These are phyloP conservation scores for Elachura formosa DNA, from an alignment of 2,113 vertebrate genomes.

Conservation along the genomic window DNA sequence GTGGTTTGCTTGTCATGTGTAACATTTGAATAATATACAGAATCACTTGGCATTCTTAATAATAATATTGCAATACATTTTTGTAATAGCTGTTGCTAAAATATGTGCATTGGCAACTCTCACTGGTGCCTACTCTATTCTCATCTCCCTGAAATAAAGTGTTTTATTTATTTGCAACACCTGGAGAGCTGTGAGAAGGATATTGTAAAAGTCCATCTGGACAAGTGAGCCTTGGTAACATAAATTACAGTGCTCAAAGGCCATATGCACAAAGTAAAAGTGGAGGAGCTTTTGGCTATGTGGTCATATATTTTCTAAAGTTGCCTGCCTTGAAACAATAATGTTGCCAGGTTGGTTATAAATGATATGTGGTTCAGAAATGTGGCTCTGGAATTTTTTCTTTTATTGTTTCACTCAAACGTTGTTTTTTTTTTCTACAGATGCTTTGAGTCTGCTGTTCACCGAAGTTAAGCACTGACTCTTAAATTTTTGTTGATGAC, in stretches of 20 bases:
- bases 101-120: not conserved
- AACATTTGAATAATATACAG: not conserved
- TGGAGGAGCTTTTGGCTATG: conserved; percentile 12
- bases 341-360: conserved; percentile 32
- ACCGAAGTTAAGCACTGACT: not conserved
- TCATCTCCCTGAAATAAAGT: conserved; percentile 34
- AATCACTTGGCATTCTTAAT: not conserved
- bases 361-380: not conserved
- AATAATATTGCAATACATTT: not conserved
- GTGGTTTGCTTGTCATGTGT: not conserved
- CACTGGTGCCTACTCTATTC: not conserved
- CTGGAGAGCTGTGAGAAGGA: conserved; percentile 34
- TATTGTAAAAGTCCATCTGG: conserved; percentile 55
- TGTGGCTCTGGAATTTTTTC: not conserved
- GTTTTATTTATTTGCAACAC: conserved; percentile 58
- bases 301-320: conserved; percentile 26
- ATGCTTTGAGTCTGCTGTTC: not conserved
- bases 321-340: not conserved
- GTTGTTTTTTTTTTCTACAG: not conserved
- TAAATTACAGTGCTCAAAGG: conserved; percentile 18
- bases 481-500: not conserved
- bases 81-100: not conserved
- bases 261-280: conserved; percentile 36
- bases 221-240: conserved; percentile 17
- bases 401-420: not conserved